These are phyloP conservation scores for Tetraodon nigroviridis DNA, from an alignment of 2,113 vertebrate genomes.

Conservation along the genomic window DNA sequence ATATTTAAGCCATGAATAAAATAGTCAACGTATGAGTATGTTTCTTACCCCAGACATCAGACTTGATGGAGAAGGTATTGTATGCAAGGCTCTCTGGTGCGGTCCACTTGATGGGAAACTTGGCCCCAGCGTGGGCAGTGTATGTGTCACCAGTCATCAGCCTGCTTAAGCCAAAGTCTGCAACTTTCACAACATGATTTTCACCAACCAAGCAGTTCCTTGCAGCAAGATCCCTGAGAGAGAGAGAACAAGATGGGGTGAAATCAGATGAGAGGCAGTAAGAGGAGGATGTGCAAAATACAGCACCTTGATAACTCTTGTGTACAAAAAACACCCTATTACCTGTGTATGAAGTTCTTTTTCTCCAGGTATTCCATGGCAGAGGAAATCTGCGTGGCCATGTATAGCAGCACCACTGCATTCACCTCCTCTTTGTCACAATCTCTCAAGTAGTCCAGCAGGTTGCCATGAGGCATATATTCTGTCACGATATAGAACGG, in stretches of 20 bases:
- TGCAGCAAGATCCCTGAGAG: conserved; percentile 89
- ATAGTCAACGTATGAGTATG: neutral
- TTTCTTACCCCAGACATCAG: conserved; percentile 92
- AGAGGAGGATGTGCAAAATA: neutral
- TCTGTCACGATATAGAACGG: conserved; percentile 98
- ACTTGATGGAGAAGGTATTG: conserved; percentile 99
- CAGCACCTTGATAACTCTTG: neutral
- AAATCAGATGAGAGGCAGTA: neutral
- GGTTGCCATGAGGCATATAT: conserved; percentile 97
- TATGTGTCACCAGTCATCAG: conserved; percentile 98
- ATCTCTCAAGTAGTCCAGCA: conserved; percentile 94
- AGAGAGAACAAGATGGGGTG: conserved; percentile 15
- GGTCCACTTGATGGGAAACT: conserved; percentile 99
- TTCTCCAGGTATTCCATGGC: conserved; percentile 99
- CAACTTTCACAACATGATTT: conserved; percentile 97
- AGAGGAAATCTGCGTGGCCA: conserved; percentile 99
- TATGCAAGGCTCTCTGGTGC: conserved; percentile 97
- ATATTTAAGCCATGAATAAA: neutral
- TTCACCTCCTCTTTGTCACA: conserved; percentile 94
- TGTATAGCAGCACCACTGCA: conserved; percentile 94
- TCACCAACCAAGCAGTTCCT: conserved; percentile 97
- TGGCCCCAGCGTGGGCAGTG: conserved; percentile 97
- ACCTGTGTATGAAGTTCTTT: conserved; percentile 99
- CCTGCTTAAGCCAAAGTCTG: conserved; percentile 94
- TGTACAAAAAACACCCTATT: neutral